Evolutionary conservation across 2,888 invertebrate species (phyloP), one percentile per base, ranked within the genome.

Genomic region (Eilema sororculum): DNA sequence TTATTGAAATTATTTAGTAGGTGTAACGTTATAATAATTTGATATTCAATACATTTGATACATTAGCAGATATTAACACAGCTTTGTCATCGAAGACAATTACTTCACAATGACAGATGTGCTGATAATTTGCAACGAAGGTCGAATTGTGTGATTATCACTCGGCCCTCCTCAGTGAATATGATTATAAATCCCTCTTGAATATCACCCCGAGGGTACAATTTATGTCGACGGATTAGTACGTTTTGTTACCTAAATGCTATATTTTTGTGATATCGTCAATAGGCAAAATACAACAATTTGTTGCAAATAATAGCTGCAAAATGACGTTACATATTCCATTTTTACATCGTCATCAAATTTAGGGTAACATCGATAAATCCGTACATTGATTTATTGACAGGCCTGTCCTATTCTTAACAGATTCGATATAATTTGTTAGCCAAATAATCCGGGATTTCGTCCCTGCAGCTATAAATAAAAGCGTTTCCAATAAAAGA

Each of bases 361-460:
- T 79, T 81, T 80, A 80, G 84, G 88, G 85, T 83, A 80, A 83
- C 90, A 90, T 89, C 92, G 87, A 93, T 93, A 93, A 93, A 93
- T 91, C 91, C 89, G 72, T 84, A 87, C 83, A 86, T 90, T 94
- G 94, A 95, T 94, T 94, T 94, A 95, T 93, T 88, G 94, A 92
- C 93, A 90, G 88, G 90, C 89, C 86, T 90, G 89, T 93, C 91
- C 91, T 91, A 93, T 93, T 93, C 92, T 91, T 86, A 89, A 89
- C 92, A 91, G 93, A 94, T 93, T 92, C 92, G 86, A 90, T 90
- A 91, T 94, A 95, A 95, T 95, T 95, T 95, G 95, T 95, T 94
- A 95, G 92, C 93, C 93, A 95, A 95, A 95, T 95, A 95, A 95
- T 95, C 94, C 94, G 86, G 92, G 92, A 91, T 94, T 93, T 91